These are phyloP conservation scores for Caenorhabditis becei DNA, from an alignment of 2,888 invertebrate genomes.

Conservation along the genomic window DNA sequence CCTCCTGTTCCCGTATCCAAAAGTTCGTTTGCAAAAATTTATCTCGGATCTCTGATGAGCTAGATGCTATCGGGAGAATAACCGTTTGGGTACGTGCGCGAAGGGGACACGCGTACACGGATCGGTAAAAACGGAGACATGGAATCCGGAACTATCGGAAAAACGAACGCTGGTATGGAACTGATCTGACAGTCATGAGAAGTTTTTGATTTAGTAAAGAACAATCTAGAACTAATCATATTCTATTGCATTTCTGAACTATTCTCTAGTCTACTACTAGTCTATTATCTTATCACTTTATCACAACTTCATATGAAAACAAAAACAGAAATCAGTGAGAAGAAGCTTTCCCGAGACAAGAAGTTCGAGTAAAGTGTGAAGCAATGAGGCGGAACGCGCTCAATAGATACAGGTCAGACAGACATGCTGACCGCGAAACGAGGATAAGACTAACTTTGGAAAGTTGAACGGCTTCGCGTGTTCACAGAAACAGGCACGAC, in stretches of 20 bases:
- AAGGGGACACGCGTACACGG: background rate
- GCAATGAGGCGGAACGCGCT: slow-evolving; percentile 60
- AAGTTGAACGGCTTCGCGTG: slow-evolving; percentile 50
- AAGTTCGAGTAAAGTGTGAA: slow-evolving; percentile 64
- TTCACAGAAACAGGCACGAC: slow-evolving; percentile 20
- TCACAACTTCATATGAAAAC: background rate
- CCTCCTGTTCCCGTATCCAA: too few relatives aligned
- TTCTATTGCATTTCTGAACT: too few relatives aligned
- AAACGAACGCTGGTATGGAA: too few relatives aligned
- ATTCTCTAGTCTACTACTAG: too few relatives aligned
- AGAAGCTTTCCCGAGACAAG: background rate
- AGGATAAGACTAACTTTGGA: slow-evolving; percentile 61
- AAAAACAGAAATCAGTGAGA: background rate
- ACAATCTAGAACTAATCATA: too few relatives aligned
- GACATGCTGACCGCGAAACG: slow-evolving; percentile 51
- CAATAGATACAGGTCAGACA: slow-evolving; percentile 59
- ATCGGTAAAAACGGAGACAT: background rate
- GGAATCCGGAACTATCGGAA: too few relatives aligned
- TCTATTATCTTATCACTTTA: background rate
- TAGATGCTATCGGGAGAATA: slow-evolving; percentile 21
- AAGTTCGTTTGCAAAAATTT: background rate
- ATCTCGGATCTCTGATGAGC: slow-evolving; percentile 22
- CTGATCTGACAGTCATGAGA: too few relatives aligned
- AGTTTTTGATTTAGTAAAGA: too few relatives aligned
- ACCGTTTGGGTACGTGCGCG: background rate